A percentile compares a stretch with the other conserved stretches of the same genome.
Conservation (phyloP, 2,888 invertebrate genomes). For the Hypercompe scribonia region DNA sequence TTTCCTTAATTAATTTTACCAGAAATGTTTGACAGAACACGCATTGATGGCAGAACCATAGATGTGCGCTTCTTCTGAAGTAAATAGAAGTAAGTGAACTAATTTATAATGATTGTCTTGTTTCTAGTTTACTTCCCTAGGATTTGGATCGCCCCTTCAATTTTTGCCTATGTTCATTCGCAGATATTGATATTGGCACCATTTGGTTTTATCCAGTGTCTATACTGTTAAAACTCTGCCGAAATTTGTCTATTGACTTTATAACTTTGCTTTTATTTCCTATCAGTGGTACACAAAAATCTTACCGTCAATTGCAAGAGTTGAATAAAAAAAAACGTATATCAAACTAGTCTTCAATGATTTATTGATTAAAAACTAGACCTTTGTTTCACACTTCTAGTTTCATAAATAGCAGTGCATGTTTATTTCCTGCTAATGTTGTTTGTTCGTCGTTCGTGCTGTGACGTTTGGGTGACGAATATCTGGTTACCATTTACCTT, state of each 20-base stretch:
- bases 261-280: slow-evolving; percentile 29
- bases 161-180: slow-evolving; percentile 20
- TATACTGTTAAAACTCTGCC: slow-evolving; percentile 57
- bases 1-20: slow-evolving; percentile 67
- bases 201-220: slow-evolving; percentile 43
- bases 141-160: slow-evolving; percentile 32
- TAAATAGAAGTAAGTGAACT: slow-evolving; percentile 46
- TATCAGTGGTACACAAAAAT: slow-evolving; percentile 21
- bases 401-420: slow-evolving; percentile 40
- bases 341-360: slow-evolving; percentile 22
- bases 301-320: slow-evolving; percentile 19
- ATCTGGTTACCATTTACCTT: slow-evolving; percentile 31
- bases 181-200: slow-evolving; percentile 25
- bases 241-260: slow-evolving; percentile 24
- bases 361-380: slow-evolving; percentile 24
- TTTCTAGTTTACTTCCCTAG: slow-evolving; percentile 31
- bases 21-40: slow-evolving; percentile 96
- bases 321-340: slow-evolving; percentile 20
- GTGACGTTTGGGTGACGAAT: slow-evolving; percentile 31
- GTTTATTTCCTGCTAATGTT: slow-evolving; percentile 39
- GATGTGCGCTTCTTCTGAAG: slow-evolving; percentile 92
- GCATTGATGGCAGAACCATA: slow-evolving; percentile 95
- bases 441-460: slow-evolving; percentile 43
- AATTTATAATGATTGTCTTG: slow-evolving; percentile 23
- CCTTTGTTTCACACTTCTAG: slow-evolving; percentile 14